Percentiles rank a stretch among this genome's conserved stretches.
Conservation (phyloP, 2,797 vertebrate genomes). For the Dicrostonyx torquatus region DNA sequence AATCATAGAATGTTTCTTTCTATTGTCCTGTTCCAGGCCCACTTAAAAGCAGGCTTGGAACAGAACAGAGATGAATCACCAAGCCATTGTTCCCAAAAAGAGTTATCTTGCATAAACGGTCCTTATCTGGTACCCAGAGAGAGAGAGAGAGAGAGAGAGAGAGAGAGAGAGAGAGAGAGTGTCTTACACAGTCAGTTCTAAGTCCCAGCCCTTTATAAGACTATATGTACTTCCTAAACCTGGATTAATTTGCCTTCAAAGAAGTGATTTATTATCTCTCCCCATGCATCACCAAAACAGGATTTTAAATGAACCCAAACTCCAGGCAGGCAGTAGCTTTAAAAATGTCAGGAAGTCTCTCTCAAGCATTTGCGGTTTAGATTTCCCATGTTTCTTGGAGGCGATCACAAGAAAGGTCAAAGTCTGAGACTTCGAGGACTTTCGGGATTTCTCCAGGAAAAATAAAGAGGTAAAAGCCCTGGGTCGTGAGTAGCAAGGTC, state of each 20-base stretch:
- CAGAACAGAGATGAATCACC: conserved; percentile 9
- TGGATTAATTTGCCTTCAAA: conserved; percentile 33
- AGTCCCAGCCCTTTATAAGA: not conserved
- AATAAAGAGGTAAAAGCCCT: not conserved
- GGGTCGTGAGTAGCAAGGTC: not conserved
- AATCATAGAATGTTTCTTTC: not conserved
- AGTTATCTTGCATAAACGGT: conserved; percentile 42
- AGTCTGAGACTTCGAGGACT: not conserved
- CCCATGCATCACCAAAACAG: not conserved
- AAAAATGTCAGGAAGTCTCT: conserved; percentile 37
- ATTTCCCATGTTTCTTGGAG: conserved; percentile 47
- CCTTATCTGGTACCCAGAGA: conserved; percentile 46
- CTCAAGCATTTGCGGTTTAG: not conserved
- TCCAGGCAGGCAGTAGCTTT: not conserved
- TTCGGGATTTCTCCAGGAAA: not conserved
- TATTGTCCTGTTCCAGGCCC: not conserved
- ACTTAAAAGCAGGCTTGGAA: not conserved
- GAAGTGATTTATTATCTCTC: conserved; percentile 47
- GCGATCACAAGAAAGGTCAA: conserved; percentile 7
- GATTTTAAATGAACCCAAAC: conserved; percentile 8
- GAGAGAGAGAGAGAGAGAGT: too few relatives aligned
- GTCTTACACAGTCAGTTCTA: conserved; percentile 2
- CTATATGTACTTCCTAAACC: not conserved
- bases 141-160: too few relatives aligned
- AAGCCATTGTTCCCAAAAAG: conserved; percentile 50